phyloP scores from a whole-genome alignment of 92 coral and sea anemone genomes.

The Porites divaricata region DNA sequence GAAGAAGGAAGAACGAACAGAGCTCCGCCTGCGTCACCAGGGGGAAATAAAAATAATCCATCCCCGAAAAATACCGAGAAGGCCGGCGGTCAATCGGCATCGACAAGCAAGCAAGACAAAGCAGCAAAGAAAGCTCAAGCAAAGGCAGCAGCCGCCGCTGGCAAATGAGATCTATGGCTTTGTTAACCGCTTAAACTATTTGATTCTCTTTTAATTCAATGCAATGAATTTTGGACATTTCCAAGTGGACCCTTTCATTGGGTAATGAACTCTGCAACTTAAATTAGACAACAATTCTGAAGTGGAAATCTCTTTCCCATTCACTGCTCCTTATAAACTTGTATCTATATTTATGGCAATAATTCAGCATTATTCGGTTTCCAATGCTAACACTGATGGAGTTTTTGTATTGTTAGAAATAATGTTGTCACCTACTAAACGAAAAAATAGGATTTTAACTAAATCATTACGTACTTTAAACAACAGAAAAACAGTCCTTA shows the following conservation, averaged over 20 bases:
- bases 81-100: neutral
- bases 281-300: neutral
- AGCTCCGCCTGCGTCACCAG: slow-evolving; percentile 5
- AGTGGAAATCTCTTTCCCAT: neutral
- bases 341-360: too few species aligned
- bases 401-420: too few species aligned
- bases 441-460: too few species aligned
- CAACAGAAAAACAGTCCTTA: neutral
- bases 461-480: neutral
- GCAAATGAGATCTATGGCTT: neutral
- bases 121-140: slow-evolving; percentile 54
- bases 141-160: slow-evolving; percentile 27
- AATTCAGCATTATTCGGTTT: too few species aligned
- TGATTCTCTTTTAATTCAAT: neutral
- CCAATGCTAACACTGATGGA: too few species aligned
- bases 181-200: neutral
- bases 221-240: neutral
- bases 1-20: neutral
- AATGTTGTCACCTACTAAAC: neutral
- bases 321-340: neutral
- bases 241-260: neutral
- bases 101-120: slow-evolving; percentile 31
- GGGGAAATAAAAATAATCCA: neutral
- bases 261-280: neutral
- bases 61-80: slow-evolving; percentile 25